Conservation (phyloP, 1,140 invertebrate species). For the Ericerus pela region DNA sequence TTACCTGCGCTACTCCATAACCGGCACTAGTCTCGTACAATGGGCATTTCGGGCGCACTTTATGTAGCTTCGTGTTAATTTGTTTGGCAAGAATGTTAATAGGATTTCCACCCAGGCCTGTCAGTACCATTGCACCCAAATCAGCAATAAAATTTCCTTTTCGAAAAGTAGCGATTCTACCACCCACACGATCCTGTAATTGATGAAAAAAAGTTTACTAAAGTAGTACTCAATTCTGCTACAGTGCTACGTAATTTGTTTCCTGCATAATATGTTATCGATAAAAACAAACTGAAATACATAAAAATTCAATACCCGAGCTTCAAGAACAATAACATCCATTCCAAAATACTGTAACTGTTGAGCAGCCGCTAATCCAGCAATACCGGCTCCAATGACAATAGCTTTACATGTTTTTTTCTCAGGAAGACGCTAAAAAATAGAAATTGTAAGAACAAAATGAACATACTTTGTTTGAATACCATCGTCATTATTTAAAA, state of each 20-base stretch:
- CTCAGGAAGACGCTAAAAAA: constrained; percentile 40
- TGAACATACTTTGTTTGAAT: not conserved
- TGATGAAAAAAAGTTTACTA: not conserved
- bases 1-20: constrained; percentile 40
- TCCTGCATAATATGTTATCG: constrained; percentile 10
- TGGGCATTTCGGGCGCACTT: constrained; percentile 92
- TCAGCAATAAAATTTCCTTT: constrained; percentile 91
- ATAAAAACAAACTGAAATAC: constrained; percentile 16
- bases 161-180: constrained; percentile 88
- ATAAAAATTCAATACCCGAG: constrained; percentile 45
- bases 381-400: constrained; percentile 89
- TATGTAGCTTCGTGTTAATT: constrained; percentile 91
- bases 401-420: constrained; percentile 82
- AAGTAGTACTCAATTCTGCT: not conserved
- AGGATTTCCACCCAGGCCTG: constrained; percentile 86
- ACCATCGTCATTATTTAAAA: not conserved
- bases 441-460: not conserved
- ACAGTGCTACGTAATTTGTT: not conserved
- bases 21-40: constrained; percentile 87
- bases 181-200: constrained; percentile 75
- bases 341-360: constrained; percentile 91
- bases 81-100: constrained; percentile 90
- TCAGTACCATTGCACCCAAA: constrained; percentile 79
- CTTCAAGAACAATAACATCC: constrained; percentile 89
- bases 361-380: constrained; percentile 81